Percentiles rank a stretch among this genome's conserved stretches.
These are phyloP conservation scores for Scaptomyza hsui DNA, from an alignment of 1,140 invertebrate species.

Conservation along the genomic window DNA sequence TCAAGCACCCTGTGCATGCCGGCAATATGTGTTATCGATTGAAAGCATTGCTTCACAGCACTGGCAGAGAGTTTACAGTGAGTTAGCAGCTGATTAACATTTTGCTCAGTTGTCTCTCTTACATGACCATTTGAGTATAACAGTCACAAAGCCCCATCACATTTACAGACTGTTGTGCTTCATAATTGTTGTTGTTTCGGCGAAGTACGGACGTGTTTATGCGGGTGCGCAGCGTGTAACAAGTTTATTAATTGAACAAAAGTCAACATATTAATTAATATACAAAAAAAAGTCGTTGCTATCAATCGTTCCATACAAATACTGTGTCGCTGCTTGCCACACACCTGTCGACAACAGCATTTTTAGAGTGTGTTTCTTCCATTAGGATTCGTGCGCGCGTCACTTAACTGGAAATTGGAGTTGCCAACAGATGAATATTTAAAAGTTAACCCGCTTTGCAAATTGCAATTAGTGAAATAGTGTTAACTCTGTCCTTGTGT, in stretches of 20 bases:
- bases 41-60: slow-evolving; percentile 7
- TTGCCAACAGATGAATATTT: slow-evolving; percentile 39
- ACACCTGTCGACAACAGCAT: slow-evolving; percentile 14
- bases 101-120: neutral
- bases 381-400: slow-evolving; percentile 39
- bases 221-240: slow-evolving; percentile 42
- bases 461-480: slow-evolving; percentile 62
- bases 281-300: slow-evolving; percentile 14
- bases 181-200: slow-evolving; percentile 47
- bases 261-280: slow-evolving; percentile 26
- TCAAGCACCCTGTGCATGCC: slow-evolving; percentile 49
- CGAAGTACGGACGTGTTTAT: slow-evolving; percentile 43
- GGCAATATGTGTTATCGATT: slow-evolving; percentile 44
- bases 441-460: slow-evolving; percentile 47
- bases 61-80: neutral
- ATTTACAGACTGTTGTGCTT: slow-evolving; percentile 29
- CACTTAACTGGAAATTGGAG: slow-evolving; percentile 31
- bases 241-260: slow-evolving; percentile 12
- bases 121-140: slow-evolving; percentile 22
- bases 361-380: slow-evolving; percentile 8
- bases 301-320: slow-evolving; percentile 10
- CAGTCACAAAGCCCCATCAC: slow-evolving; percentile 18
- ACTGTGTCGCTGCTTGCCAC: neutral
- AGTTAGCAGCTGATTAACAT: slow-evolving; percentile 5
- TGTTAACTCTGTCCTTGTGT: slow-evolving; percentile 31